phyloP scores from a whole-genome alignment of 2,888 invertebrate species.

The Polydesmus complanatus region DNA sequence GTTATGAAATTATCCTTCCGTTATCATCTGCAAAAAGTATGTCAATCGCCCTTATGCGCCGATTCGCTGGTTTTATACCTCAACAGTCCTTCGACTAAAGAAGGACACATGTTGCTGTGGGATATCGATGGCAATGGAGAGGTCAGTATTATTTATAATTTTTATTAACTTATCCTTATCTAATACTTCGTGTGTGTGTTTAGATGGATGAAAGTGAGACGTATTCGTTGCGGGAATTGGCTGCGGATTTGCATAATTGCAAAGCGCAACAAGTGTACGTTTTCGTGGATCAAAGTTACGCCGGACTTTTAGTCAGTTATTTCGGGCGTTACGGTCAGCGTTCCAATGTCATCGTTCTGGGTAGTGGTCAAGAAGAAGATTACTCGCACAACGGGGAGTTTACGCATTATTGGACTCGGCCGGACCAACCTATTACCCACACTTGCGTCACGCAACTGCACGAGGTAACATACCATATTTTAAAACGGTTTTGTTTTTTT shows the following conservation, averaged over 20 bases:
- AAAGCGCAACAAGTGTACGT: slow-evolving; percentile 35
- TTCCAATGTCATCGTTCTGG: slow-evolving; percentile 30
- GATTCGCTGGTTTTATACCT: slow-evolving; percentile 39
- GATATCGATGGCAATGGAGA: slow-evolving; percentile 38
- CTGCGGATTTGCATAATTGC: slow-evolving; percentile 35
- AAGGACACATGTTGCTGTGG: slow-evolving; percentile 38
- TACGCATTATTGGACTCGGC: slow-evolving; percentile 29
- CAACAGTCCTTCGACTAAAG: slow-evolving; percentile 36
- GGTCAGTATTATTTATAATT: slow-evolving; percentile 24
- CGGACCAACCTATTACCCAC: slow-evolving; percentile 26
- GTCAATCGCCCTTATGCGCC: slow-evolving; percentile 35
- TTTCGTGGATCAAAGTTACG: slow-evolving; percentile 38
- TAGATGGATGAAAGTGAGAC: slow-evolving; percentile 35
- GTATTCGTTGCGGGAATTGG: slow-evolving; percentile 36
- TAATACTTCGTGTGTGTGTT: too few relatives aligned
- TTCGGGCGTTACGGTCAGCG: slow-evolving; percentile 28
- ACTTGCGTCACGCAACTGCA: slow-evolving; percentile 29
- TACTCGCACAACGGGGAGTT: slow-evolving; percentile 31
- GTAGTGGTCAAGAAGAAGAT: slow-evolving; percentile 30
- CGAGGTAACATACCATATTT: slow-evolving; percentile 25
- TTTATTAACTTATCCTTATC: background rate
- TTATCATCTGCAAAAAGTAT: slow-evolving; percentile 37
- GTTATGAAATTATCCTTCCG: slow-evolving; percentile 36
- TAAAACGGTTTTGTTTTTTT: too few relatives aligned
- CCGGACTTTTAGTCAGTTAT: slow-evolving; percentile 31